These are phyloP conservation scores for Thermophis baileyi DNA, from an alignment of 2,113 vertebrate genomes.

Conservation along the genomic window DNA sequence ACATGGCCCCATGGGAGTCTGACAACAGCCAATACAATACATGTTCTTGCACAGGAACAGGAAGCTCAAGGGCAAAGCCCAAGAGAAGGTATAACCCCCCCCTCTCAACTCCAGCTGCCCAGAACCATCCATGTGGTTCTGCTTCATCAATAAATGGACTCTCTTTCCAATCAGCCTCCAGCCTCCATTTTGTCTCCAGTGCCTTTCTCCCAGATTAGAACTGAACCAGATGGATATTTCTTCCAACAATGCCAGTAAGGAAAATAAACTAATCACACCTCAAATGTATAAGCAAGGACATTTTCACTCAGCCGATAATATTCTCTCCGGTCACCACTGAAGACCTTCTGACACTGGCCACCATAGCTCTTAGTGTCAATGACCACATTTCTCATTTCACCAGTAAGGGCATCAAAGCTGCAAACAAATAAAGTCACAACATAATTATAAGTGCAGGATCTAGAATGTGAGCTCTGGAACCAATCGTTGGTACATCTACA, in stretches of 20 bases:
- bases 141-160: too few relatives aligned
- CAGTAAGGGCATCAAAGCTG: slow-evolving; percentile 77
- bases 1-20: too few relatives aligned
- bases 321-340: slow-evolving; percentile 72
- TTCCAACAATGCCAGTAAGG: background rate
- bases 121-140: too few relatives aligned
- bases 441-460: background rate
- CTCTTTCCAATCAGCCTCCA: too few relatives aligned
- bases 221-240: too few relatives aligned
- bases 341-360: slow-evolving; percentile 88
- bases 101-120: too few relatives aligned
- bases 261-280: slow-evolving; percentile 70
- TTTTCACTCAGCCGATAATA: slow-evolving; percentile 83
- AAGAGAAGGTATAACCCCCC: too few relatives aligned
- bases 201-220: too few relatives aligned
- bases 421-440: background rate
- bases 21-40: too few relatives aligned
- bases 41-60: too few relatives aligned
- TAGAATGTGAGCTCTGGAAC: background rate
- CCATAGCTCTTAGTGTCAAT: slow-evolving; percentile 88
- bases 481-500: background rate
- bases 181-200: too few relatives aligned
- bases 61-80: too few relatives aligned
- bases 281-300: slow-evolving; percentile 84
- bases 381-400: slow-evolving; percentile 72